Percentiles rank a stretch among this genome's conserved stretches.
Conservation (phyloP, 2,113 vertebrate genomes). For the Pterocles burchelli region DNA sequence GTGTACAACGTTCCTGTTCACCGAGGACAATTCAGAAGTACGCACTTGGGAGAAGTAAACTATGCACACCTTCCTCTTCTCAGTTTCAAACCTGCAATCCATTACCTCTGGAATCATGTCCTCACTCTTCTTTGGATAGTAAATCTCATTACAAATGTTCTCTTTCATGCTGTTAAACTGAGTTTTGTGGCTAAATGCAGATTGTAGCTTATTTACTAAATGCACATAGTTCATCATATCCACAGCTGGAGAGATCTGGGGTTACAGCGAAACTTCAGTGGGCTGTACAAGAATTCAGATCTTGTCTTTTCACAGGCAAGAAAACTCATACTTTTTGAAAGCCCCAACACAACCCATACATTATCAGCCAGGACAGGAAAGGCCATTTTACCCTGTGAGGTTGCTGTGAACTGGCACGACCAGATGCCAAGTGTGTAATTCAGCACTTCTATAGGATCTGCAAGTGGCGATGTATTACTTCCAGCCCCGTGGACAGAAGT, state of each 20-base stretch:
- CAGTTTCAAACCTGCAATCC: background rate
- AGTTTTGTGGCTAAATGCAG: background rate
- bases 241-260: background rate
- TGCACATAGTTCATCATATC: background rate
- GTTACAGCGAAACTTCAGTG: background rate
- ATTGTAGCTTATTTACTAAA: background rate
- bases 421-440: fast-evolving
- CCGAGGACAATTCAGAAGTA: background rate
- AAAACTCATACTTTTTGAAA: background rate
- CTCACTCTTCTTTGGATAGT: background rate
- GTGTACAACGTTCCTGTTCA: fast-evolving
- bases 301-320: background rate
- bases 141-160: background rate
- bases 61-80: background rate
- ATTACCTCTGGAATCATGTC: background rate
- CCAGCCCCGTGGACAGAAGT: background rate
- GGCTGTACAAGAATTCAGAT: background rate
- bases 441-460: background rate
- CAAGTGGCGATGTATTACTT: background rate
- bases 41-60: background rate
- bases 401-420: background rate
- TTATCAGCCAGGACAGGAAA: background rate
- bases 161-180: background rate
- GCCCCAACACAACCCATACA: fast-evolving
- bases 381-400: background rate